Conservation (phyloP, 2,888 invertebrate genomes). For the Parnassius smintheus region DNA sequence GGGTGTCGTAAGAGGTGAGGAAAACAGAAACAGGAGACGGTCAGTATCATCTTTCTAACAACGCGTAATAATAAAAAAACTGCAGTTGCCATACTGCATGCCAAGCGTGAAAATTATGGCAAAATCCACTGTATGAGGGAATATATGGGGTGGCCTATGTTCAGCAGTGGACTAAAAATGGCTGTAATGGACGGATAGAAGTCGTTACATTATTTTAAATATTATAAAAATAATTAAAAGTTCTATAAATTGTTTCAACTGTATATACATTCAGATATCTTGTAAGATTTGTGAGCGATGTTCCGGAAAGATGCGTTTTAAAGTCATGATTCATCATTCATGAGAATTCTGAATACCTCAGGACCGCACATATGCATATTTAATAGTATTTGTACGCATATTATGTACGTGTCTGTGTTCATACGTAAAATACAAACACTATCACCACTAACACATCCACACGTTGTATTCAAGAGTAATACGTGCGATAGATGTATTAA, state of each 20-base stretch:
- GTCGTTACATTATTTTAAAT: neutral
- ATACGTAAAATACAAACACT: conserved; percentile 43
- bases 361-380: conserved; percentile 41
- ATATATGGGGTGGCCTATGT: too few species aligned
- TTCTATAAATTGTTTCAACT: neutral
- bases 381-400: conserved; percentile 27
- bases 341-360: conserved; percentile 46
- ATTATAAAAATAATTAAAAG: neutral
- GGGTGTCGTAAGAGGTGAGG: too few species aligned
- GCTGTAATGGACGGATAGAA: too few species aligned
- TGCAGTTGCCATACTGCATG: too few species aligned
- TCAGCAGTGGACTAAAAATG: too few species aligned
- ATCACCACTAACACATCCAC: conserved; percentile 63
- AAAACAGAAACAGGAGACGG: too few species aligned
- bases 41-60: too few species aligned
- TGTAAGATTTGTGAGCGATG: conserved; percentile 21
- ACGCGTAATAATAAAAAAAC: too few species aligned
- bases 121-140: too few species aligned
- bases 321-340: conserved; percentile 47
- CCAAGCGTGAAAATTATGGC: too few species aligned
- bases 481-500: conserved; percentile 59
- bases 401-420: conserved; percentile 28
- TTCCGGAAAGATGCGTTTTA: conserved; percentile 33
- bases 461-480: conserved; percentile 67
- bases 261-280: conserved; percentile 11